Evolutionary conservation across 2,113 vertebrate species (phyloP), one percentile per base, ranked within the genome.

Genomic region (Crypturellus undulatus): DNA sequence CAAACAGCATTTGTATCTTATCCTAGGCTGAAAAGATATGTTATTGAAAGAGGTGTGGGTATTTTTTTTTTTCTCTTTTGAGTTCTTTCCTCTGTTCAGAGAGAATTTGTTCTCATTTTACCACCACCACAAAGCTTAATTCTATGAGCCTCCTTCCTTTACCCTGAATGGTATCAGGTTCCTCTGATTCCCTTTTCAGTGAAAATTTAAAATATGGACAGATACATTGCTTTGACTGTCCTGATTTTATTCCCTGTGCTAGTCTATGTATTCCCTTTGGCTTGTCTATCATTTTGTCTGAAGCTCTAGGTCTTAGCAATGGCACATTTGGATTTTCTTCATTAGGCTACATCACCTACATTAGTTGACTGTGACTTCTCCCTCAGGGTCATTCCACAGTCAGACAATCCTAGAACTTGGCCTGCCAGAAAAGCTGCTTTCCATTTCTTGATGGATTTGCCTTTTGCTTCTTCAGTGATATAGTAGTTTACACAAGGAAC

Each of bases 381-480:
- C 83, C 72, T 80, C 60, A 3, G 85, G 64, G 8, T 49, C 68
- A 90, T 88, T 90, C 93, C 51, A 67, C 36, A 79, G 45, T 63
- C 45, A 85, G 36, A n/a, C 62, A 90, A 88, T 90, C 64, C n/a
- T 42, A 71, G 83, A 64, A 49, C 67, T n/a, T 62, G 56, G 36
- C n/a, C 40, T 85, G 64, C 72, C 76, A 83, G 79, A 90, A 93
- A 93, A 75, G 60, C 85, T 86, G 49, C 82, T 93, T 88, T 73
- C 51, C 42, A 42, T 45, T 54, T 75, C 51, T 75, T 67, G 16
- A 51, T 67, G 79, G 19, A 28, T 90, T 93, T 80, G 28, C 52
- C 36, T 73, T 8, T 72, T 69, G 42, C 60, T 90, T 64, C 88
- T 90, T 63, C 80, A 54, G 40, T 21, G 67, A 82, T 40, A 10